phyloP scores from a whole-genome alignment of 2,797 vertebrate genomes.

The Crocodylus rhombifer region DNA sequence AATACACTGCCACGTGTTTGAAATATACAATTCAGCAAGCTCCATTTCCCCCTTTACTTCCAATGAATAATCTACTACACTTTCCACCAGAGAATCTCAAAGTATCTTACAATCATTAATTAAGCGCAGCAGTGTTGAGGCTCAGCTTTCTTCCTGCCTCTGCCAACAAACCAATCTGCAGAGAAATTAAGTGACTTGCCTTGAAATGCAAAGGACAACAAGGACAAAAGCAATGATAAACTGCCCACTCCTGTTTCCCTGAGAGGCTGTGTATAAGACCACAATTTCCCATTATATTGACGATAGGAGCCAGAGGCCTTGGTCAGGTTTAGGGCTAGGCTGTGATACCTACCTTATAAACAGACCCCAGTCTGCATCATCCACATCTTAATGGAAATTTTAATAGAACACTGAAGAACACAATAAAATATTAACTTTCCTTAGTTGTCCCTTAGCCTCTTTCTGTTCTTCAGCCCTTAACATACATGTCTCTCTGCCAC shows the following conservation, averaged over 20 bases:
- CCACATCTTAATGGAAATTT: background rate
- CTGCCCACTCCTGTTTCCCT: background rate
- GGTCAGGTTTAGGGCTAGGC: rapidly evolving
- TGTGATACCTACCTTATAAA: background rate
- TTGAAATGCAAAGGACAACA: background rate
- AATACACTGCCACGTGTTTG: background rate
- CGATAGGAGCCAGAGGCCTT: background rate
- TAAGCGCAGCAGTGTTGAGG: background rate
- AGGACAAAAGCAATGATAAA: background rate
- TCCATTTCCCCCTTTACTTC: background rate
- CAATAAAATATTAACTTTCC: background rate
- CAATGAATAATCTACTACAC: background rate
- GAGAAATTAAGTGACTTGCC: background rate
- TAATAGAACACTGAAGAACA: no score
- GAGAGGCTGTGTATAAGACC: rapidly evolving
- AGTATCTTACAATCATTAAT: background rate
- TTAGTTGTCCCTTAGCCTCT: background rate
- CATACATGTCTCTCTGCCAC: background rate
- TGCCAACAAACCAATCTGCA: background rate
- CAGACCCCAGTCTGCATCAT: background rate
- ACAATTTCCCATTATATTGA: background rate
- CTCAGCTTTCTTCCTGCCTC: background rate
- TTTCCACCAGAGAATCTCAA: background rate
- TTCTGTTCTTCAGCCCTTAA: background rate
- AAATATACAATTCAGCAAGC: background rate